Conservation (phyloP, 30 jellyfish, hydroid and myxozoan species). For the Chrysaora quinquecirrha region DNA sequence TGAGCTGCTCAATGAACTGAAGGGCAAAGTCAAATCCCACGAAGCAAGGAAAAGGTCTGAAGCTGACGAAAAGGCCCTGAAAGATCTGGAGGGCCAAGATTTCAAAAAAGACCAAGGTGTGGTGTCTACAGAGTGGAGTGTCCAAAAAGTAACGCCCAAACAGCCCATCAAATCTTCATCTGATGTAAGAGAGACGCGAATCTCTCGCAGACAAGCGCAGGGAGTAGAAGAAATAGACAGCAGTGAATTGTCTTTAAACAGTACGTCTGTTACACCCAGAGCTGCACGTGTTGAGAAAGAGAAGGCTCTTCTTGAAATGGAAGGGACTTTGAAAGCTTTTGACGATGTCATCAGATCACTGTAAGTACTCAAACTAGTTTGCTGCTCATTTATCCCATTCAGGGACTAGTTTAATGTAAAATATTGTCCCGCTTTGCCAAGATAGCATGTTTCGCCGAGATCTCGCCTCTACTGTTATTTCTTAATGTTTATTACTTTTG, state of each 20-base stretch:
- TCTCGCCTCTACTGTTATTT: no score
- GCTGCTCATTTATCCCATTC: no score
- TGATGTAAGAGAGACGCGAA: constrained; percentile 62
- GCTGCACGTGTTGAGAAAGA: constrained; percentile 40
- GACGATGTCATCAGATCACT: constrained; percentile 71
- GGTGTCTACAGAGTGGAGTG: background rate
- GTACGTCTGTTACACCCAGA: constrained; percentile 53
- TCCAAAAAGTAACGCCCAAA: background rate
- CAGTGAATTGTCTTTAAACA: constrained; percentile 1
- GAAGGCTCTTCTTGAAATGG: constrained; percentile 60
- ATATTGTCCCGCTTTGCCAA: no score
- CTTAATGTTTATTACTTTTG: no score
- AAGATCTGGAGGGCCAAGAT: background rate
- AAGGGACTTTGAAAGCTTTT: constrained; percentile 69
- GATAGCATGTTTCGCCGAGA: no score
- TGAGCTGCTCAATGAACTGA: constrained; percentile 53
- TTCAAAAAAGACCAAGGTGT: no score
- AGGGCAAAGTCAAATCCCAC: constrained; percentile 32
- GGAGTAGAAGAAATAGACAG: constrained; percentile 51
- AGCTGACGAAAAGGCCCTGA: background rate
- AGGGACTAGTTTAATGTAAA: no score
- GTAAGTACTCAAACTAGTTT: no score
- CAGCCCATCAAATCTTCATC: constrained; percentile 12
- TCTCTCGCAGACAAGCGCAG: constrained; percentile 56
- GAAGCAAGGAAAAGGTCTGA: constrained; percentile 23